Evolutionary conservation across 2,888 invertebrate genomes (phyloP), one percentile per base, ranked within the genome.

Genomic region (Aphelenchoides bicaudatus): DNA sequence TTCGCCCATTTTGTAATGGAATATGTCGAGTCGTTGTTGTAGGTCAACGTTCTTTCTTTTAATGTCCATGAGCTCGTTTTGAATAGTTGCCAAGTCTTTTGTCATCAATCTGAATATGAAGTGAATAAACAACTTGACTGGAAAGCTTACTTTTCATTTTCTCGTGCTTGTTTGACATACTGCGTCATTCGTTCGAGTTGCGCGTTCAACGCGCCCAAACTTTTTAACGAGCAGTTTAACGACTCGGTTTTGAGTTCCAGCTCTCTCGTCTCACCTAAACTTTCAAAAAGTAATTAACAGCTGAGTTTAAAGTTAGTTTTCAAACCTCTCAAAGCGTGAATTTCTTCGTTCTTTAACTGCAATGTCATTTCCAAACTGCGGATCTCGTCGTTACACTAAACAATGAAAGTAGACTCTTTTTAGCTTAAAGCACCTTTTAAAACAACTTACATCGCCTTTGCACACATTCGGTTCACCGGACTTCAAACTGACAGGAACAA

Each of bases 381-480:
- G 43, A 43, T 43, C 43, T 43, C 43, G 43, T 43, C 43, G 43
- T 43, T 43, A 25, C 43, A 43, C 43, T 43, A 21, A 43, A 43
- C 10, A 19, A n/a, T n/a, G n/a, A n/a, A n/a, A n/a, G n/a, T n/a
- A n/a, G n/a, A n/a, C n/a, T n/a, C n/a, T n/a, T n/a, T n/a, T n/a
- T n/a, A n/a, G n/a, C n/a, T n/a, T n/a, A 8, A 21, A 43, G 23
- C 23, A 21, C 8, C 6, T 19, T 8, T 10, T 10, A 43, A 43
- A 43, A n/a, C n/a, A n/a, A n/a, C 23, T n/a, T n/a, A 43, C 43
- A 6, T 51, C 29, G 1, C 52, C 52, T 21, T 38, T 28, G 37
- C 52, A 51, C 16, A 51, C 52, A 50, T 51, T 51, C 23, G 43
- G 43, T 3, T 51, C 52, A 21, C 37, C 37, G 52, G 23, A 38